Evolutionary conservation across 2,113 vertebrate species (phyloP), one percentile per base, ranked within the genome.

Genomic region (Gadus chalcogrammus): DNA sequence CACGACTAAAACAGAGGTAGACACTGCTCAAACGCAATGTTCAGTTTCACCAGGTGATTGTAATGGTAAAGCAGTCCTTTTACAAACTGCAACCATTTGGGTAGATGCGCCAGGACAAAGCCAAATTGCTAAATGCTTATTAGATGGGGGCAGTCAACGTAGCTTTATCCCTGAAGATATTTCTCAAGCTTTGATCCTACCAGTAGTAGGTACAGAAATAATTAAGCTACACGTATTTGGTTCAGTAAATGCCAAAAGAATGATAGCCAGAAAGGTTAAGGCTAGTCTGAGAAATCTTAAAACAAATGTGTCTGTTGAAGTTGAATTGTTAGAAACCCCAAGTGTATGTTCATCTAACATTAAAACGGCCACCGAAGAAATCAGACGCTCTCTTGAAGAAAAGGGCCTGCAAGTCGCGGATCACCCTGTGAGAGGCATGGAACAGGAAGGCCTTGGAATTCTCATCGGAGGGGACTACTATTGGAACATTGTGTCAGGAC

Each of bases 391-490:
- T 4, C 20, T 61, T 12, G 11, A 69, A 24, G 55, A 24, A 4
- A 61, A 56, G 17, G 68, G 68, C 20, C 4, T 61, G 58, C 28
- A 16, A 2, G 15, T 61, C 18, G 58, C 56, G 6, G 18, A 69
- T 11, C n/a, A n/a, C 22, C 67, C 55, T 0, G 15, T 68, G 15
- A 35, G 53, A 38, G 58, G 68, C 7, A 69, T 61, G 68, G 58
- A 69, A 35, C 16, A 55, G 15, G 68, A 67, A 24, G 22, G 53
- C 5, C n/a, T 66, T 15, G 18, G 35, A 53, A 17, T 52, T 17
- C 42, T 66, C 20, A 66, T 66, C 22, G 64, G 64, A 66, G 64
- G 64, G 22, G 64, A 66, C 38, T 42, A 66, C 8, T 48, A 53
- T 31, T 52, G 66, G 66, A 28, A 62, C 22, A 27, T 24, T 2